Evolutionary conservation across 2,888 invertebrate genomes (phyloP), one percentile per base, ranked within the genome.

Genomic region (Eristalis tenax): DNA sequence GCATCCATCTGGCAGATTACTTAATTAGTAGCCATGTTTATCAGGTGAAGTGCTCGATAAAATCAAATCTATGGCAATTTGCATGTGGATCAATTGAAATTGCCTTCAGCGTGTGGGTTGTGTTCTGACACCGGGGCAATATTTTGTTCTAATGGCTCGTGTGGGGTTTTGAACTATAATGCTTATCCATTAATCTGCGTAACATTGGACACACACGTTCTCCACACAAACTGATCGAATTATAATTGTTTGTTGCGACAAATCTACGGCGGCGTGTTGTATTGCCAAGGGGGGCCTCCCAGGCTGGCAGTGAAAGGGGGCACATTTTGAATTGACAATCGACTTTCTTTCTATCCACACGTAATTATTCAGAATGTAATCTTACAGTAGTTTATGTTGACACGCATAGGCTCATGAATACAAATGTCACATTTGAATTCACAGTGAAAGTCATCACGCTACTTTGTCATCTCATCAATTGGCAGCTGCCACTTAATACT

Each of bases 31-130:
- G 8, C 75, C 79, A 56, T 75, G 79, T 71, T 59, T 26, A 43
- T 66, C 38, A 75, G 50, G 61, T 50, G 43, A 56, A 59, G 23
- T 23, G 65, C 43, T 74, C 74, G 80, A 84, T 84, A 61, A 66
- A 80, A 84, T 79, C 79, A 40, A 32, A 75, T 79, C 65, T 64
- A 66, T 32, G 40, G 56, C 61, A 80, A 83, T 79, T 84, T 75
- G 80, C 70, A 35, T 35, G 28, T 28, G 61, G 68, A 59, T 75
- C 69, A 70, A 43, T 77, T 63, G 61, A 32, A 38, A 75, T 69
- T 35, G 65, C 4, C 5, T 3, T 8, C 8, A 22, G 38, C 38
- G 63, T 26, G 69, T 69, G 35, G 63, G 77, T 6, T 64, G 11
- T 18, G 26, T 50, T 69, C 35, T 63, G 8, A 18, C 50, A 18